phyloP scores from a whole-genome alignment of 92 coral and sea anemone genomes.

The Epizoanthus fatuus region DNA sequence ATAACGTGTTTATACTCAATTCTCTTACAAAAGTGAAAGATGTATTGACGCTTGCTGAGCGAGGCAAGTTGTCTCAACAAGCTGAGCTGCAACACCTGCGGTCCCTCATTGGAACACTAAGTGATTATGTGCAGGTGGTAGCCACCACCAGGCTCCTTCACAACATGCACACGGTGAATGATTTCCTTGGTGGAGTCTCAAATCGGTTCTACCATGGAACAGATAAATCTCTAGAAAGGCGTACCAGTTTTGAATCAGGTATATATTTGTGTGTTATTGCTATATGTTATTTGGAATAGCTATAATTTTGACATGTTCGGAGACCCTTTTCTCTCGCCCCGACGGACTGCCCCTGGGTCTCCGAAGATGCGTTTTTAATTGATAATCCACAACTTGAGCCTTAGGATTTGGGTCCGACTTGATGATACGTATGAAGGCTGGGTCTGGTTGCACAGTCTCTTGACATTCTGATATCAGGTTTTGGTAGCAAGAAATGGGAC shows the following conservation, averaged over 20 bases:
- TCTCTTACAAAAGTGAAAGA: slow-evolving; percentile 2
- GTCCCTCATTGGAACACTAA: background rate
- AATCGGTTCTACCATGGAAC: slow-evolving; percentile 2
- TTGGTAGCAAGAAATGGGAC: no score
- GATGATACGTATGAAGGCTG: no score
- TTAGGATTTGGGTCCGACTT: no score
- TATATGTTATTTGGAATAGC: no score
- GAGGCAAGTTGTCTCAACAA: slow-evolving; percentile 4
- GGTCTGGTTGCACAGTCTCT: no score
- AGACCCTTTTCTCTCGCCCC: no score
- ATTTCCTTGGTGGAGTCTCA: slow-evolving; percentile 4
- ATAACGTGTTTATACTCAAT: slow-evolving; percentile 3
- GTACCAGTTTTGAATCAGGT: slow-evolving; percentile 3
- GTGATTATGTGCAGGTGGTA: slow-evolving; percentile 1
- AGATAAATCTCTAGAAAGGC: background rate
- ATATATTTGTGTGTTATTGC: background rate
- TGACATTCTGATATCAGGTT: no score
- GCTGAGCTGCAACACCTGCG: background rate
- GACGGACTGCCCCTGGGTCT: no score
- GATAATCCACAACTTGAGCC: no score
- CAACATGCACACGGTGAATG: slow-evolving; percentile 16
- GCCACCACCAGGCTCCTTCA: slow-evolving; percentile 10
- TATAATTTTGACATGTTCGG: no score
- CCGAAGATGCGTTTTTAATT: no score
- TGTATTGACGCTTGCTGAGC: background rate